These are phyloP conservation scores for Leuctra nigra DNA, from an alignment of 2,888 invertebrate genomes.

Conservation along the genomic window DNA sequence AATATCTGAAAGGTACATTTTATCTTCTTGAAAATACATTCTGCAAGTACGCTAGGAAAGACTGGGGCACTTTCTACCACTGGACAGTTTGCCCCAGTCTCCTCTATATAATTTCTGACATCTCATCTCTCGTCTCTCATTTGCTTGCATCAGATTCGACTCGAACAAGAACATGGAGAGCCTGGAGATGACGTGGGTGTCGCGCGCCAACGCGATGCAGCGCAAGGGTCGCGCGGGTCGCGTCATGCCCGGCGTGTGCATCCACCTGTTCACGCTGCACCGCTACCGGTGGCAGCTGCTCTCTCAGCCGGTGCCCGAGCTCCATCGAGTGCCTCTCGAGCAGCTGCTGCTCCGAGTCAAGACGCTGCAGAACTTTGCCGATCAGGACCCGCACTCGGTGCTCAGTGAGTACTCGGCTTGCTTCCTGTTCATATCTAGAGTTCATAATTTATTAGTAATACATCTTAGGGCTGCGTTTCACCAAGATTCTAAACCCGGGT, in stretches of 20 bases:
- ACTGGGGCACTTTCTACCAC: too few relatives aligned
- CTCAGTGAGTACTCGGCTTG: slow-evolving; percentile 40
- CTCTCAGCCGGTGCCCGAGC: slow-evolving; percentile 78
- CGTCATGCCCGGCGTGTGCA: slow-evolving; percentile 79
- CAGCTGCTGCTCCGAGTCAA: slow-evolving; percentile 70
- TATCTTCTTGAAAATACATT: too few relatives aligned
- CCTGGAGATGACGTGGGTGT: slow-evolving; percentile 83
- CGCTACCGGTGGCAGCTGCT: slow-evolving; percentile 51
- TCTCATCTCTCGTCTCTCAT: too few relatives aligned
- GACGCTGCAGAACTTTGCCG: slow-evolving; percentile 50
- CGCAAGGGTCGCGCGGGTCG: slow-evolving; percentile 87
- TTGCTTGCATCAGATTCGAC: slow-evolving; percentile 54
- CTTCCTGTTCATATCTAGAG: not conserved
- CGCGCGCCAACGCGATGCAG: slow-evolving; percentile 83
- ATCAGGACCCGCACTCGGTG: slow-evolving; percentile 47
- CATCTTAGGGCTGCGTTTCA: too few relatives aligned
- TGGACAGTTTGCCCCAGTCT: too few relatives aligned
- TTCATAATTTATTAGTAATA: too few relatives aligned
- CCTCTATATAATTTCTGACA: not conserved
- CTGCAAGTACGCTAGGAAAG: too few relatives aligned
- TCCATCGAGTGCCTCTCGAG: slow-evolving; percentile 82
- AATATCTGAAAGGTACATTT: too few relatives aligned
- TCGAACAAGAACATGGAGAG: slow-evolving; percentile 83
- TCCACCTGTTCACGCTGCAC: slow-evolving; percentile 77
- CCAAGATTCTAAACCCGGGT: too few relatives aligned